Conservation (phyloP, 2,888 invertebrate species). For the Ormyrus rosae region DNA sequence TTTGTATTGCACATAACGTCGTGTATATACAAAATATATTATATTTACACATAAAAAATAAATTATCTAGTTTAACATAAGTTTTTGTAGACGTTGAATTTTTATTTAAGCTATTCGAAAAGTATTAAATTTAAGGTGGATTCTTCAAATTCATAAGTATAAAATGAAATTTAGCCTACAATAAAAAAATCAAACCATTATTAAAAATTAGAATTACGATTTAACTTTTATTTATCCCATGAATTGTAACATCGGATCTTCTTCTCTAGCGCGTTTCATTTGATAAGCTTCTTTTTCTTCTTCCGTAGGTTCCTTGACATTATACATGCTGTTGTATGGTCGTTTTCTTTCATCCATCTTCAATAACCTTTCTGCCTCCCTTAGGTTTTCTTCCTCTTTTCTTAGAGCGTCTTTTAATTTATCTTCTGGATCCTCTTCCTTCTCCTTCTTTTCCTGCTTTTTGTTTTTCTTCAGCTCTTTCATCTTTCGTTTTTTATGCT, state of each 20-base stretch:
- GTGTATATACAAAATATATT: too few species aligned
- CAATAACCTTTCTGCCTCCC: constrained; percentile 81
- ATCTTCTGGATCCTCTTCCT: constrained; percentile 58
- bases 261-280: constrained; percentile 88
- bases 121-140: too few species aligned
- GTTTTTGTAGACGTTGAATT: too few species aligned
- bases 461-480: constrained; percentile 63
- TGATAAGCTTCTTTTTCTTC: constrained; percentile 96
- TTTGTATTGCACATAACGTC: too few species aligned
- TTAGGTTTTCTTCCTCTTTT: constrained; percentile 81
- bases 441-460: constrained; percentile 60
- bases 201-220: not conserved
- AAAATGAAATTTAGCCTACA: too few species aligned
- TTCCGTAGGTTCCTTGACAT: constrained; percentile 89
- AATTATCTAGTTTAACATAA: too few species aligned
- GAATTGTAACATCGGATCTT: constrained; percentile 96
- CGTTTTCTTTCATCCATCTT: constrained; percentile 92
- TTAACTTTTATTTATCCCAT: constrained; percentile 63
- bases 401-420: constrained; percentile 78
- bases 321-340: constrained; percentile 94
- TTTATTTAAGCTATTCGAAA: too few species aligned
- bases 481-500: constrained; percentile 64
- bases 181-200: too few species aligned
- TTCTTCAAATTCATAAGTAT: too few species aligned
- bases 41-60: too few species aligned